A percentile compares a stretch with the other conserved stretches of the same genome.
Evolutionary conservation across 2,113 vertebrate genomes (phyloP).

Genomic region (Ochotona princeps): DNA sequence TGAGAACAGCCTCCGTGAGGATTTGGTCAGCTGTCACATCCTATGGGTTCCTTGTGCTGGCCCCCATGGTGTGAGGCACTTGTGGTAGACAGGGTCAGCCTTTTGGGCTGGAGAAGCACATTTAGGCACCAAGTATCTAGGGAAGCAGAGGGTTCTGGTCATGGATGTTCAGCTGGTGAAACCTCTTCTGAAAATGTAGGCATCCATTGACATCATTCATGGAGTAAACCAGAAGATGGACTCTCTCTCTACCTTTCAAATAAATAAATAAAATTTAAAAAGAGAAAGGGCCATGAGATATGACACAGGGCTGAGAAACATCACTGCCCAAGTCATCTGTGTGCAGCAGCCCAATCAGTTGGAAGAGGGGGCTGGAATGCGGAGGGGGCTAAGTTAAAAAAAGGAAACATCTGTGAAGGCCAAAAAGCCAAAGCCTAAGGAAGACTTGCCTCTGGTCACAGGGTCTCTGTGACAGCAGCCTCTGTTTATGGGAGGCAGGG

Average conservation of each 20-base stretch:
- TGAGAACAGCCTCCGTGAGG: fast-evolving
- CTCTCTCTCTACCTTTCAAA: too few species aligned
- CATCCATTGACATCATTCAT: too few species aligned
- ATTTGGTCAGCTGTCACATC: not conserved
- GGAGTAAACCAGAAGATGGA: too few species aligned
- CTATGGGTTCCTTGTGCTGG: fast-evolving
- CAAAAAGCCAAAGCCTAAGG: not conserved
- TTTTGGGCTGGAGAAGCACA: not conserved
- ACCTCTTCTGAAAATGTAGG: too few species aligned
- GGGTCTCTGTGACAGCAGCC: not conserved
- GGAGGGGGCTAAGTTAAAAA: not conserved
- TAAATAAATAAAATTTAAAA: too few species aligned
- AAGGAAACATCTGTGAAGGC: not conserved
- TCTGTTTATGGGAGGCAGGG: not conserved
- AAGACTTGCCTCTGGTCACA: not conserved
- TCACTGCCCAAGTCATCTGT: not conserved
- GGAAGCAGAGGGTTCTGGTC: not conserved
- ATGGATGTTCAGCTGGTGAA: too few species aligned
- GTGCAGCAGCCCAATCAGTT: not conserved
- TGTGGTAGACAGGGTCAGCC: fast-evolving
- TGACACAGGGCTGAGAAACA: not conserved
- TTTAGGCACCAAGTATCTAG: not conserved
- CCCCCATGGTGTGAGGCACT: not conserved
- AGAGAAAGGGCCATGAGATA: not conserved
- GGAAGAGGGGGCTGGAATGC: fast-evolving